Conservation (phyloP, 2,797 vertebrate species). For the Parotocinclus haroldoi region DNA sequence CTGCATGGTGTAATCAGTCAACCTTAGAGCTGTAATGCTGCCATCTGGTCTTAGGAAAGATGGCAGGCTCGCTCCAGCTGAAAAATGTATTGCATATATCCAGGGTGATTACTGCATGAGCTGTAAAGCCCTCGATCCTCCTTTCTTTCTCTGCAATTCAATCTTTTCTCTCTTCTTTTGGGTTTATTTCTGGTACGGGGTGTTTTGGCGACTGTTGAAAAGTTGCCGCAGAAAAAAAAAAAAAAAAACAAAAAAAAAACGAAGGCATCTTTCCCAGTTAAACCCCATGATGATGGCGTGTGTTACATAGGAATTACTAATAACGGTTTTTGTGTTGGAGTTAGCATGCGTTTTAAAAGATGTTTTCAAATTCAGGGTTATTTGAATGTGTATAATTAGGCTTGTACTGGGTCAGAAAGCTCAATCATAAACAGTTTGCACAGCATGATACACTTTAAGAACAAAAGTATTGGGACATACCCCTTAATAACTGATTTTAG, state of each 20-base stretch:
- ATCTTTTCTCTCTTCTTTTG: background rate
- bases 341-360: no score
- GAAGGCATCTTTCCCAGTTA: no score
- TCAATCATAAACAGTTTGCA: no score
- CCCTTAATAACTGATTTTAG: no score
- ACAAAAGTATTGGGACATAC: no score
- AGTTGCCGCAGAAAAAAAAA: background rate
- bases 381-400: no score
- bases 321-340: no score
- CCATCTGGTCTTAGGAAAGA: conserved; percentile 74
- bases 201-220: conserved; percentile 30
- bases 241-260: background rate
- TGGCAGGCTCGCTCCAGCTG: conserved; percentile 65
- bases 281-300: no score
- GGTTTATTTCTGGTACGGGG: conserved; percentile 20
- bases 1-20: conserved; percentile 73
- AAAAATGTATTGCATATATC: conserved; percentile 72
- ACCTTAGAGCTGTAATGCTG: conserved; percentile 74
- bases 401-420: no score
- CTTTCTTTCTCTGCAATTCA: background rate
- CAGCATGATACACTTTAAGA: no score
- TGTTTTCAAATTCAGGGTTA: no score
- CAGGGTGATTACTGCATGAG: conserved; percentile 70
- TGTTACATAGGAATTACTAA: no score
- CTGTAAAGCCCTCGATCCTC: conserved; percentile 46